phyloP scores from a whole-genome alignment of 2,113 vertebrate genomes.

The Hippocampus zosterae region DNA sequence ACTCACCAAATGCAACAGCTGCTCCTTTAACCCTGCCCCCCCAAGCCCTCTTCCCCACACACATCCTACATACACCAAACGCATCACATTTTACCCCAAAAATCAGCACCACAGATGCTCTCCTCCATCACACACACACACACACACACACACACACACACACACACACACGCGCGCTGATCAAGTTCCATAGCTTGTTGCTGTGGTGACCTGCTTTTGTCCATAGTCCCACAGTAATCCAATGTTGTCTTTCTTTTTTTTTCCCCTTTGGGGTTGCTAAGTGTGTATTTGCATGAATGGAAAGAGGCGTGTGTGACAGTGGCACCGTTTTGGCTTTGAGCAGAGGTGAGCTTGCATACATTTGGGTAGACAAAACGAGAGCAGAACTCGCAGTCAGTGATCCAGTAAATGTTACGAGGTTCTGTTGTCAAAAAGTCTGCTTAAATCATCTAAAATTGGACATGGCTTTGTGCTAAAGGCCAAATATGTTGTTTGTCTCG shows the following conservation, averaged over 20 bases:
- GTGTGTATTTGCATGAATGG: slow-evolving; percentile 57
- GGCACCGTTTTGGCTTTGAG: slow-evolving; percentile 29
- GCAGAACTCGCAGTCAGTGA: slow-evolving; percentile 28
- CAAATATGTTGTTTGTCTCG: slow-evolving; percentile 48
- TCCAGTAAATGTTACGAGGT: slow-evolving; percentile 36
- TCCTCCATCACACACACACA: slow-evolving; percentile 35
- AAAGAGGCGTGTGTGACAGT: slow-evolving; percentile 38
- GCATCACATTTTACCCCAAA: slow-evolving; percentile 22
- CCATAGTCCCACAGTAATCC: slow-evolving; percentile 67
- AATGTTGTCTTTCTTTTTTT: slow-evolving; percentile 25
- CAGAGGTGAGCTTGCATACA: slow-evolving; percentile 46
- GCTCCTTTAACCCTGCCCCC: slow-evolving; percentile 40
- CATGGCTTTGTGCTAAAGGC: slow-evolving; percentile 44
- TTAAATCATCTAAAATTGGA: slow-evolving; percentile 40
- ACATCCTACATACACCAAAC: not conserved
- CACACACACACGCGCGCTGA: slow-evolving; percentile 48
- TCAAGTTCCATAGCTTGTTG: slow-evolving; percentile 60
- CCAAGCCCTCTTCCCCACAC: not conserved
- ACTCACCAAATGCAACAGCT: slow-evolving; percentile 72
- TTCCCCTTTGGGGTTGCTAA: slow-evolving; percentile 16
- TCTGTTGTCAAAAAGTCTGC: slow-evolving; percentile 36
- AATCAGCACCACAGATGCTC: slow-evolving; percentile 45
- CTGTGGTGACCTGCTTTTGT: slow-evolving; percentile 68
- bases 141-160: slow-evolving; percentile 14
- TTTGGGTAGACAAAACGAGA: slow-evolving; percentile 40